These are phyloP conservation scores for Drosophila infuscata DNA, from an alignment of 2,888 invertebrate species.

Conservation along the genomic window DNA sequence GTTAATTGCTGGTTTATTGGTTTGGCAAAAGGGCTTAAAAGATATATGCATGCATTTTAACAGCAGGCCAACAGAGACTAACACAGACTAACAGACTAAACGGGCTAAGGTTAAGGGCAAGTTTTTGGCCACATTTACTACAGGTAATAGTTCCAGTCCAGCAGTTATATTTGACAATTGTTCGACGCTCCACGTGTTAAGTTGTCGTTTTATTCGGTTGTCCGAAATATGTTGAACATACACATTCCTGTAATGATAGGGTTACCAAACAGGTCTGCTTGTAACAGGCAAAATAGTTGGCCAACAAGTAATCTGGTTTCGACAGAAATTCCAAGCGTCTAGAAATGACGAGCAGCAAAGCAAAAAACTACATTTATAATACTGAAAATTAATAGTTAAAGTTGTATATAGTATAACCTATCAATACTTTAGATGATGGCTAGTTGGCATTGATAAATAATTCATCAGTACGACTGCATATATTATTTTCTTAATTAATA, in stretches of 20 bases:
- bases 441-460: neutral
- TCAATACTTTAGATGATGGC: neutral
- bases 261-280: constrained; percentile 28
- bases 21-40: constrained; percentile 77
- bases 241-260: constrained; percentile 54
- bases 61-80: constrained; percentile 37
- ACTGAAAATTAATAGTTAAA: neutral
- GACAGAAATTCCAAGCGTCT: neutral
- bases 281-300: neutral
- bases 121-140: constrained; percentile 24
- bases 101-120: constrained; percentile 65
- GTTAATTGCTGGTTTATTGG: constrained; percentile 82
- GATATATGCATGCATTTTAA: constrained; percentile 62
- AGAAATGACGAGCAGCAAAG: neutral
- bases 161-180: constrained; percentile 48
- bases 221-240: constrained; percentile 51
- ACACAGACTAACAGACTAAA: constrained; percentile 36
- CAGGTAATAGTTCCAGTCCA: constrained; percentile 4
- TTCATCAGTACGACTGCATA: neutral
- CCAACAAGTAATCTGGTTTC: constrained; percentile 19
- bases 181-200: constrained; percentile 18
- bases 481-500: too few relatives aligned
- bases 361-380: neutral
- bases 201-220: constrained; percentile 17
- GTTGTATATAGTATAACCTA: neutral